Base-by-base conservation (phyloP, 2,888 invertebrate species). In the Agrenia bidenticulata region DNA sequence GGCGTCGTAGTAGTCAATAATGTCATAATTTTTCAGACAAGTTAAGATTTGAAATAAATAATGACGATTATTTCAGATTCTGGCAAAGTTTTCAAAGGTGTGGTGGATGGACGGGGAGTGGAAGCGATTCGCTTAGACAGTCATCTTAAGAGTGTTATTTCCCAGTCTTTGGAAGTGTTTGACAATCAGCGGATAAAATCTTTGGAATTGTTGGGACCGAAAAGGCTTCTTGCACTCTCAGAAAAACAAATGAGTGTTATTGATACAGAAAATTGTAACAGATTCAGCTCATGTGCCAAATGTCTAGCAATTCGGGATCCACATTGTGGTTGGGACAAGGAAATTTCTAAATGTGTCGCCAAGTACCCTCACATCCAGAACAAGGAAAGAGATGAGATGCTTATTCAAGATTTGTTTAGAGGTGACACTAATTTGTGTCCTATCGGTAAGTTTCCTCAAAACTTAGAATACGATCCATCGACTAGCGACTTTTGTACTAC, bases 251-350 rank as follows among this genome's bases (percentile, higher is more conserved):
- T 97, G 65, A 87, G 89, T 75, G 87, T 92, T 15, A 86, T 96
- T 61, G 88, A 92, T 15, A 82, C 97, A 61, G 90, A 94, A 77
- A 88, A 94, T 77, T 98, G 98, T 75, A 76, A 74, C 19, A 77
- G 76, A 50, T 76, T 70, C 56, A 64, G 81, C 81, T 59, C 61
- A n/a, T 90, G 82, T 82, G 87, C 89, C 72, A 88, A 89, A 76
- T 99, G 98, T 80, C 88, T 98, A 2, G 87, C 87, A 37, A 83
- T 96, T 66, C 94, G 95, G 83, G 98, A 99, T 83, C 98, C 98
- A 0, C 94, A 97, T 80, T 99, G 98, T 81, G 94, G 94, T 21
- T 99, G 97, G 97, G 91, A 94, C 27, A 55, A 24, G 15, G n/a
- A 15, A 5, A 23, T 4, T 4, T 21, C 9, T 4, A 15, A 19